Evolutionary conservation across 2,113 vertebrate species (phyloP), one percentile per base, ranked within the genome.

Genomic region (Microcebus ravelobensis): DNA sequence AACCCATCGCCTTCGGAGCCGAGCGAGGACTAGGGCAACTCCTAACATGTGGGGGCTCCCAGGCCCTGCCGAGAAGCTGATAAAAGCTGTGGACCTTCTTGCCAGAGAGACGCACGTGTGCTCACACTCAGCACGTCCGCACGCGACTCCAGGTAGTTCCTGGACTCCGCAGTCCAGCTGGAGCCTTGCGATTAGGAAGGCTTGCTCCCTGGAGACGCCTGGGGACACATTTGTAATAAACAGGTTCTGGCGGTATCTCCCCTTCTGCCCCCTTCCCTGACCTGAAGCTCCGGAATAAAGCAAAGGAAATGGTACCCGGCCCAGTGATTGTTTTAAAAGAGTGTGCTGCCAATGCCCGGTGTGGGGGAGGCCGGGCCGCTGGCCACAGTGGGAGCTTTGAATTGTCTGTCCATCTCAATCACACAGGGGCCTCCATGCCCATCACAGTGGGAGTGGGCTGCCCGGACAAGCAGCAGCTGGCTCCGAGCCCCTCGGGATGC

Each of bases 331-430:
- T 63, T 87, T 76, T 83, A 65, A 59, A n/a, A 52, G 71, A 34
- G 45, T n/a, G 27, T 13, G 25, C 59, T 36, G 13, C 21, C 21
- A 59, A 11, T 31, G 10, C 17, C 65, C 52, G 36, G 14, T 15
- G 0, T 8, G 0, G 45, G 25, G 11, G 50, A 70, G 6, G 21
- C 1, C 27, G 39, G 65, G 57, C 29, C 36, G 0, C 48, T 2
- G 14, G 52, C 52, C 15, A 3, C 12, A 8, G 10, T 2, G 34
- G 52, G 25, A 7, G 31, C 67, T 50, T 39, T 83, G 63, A 39
- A 20, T 80, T 68, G 8, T 55, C 50, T 45, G 80, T 34, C 9
- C 8, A 9, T 57, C 52, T 73, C 21, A 50, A n/a, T 55, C 8
- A 12, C n/a, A 50, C 0, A 1, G 10, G 6, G 57, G 48, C 59